phyloP scores from a whole-genome alignment of 64 coral and sea anemone species.

The Catalaphyllia jardinei region DNA sequence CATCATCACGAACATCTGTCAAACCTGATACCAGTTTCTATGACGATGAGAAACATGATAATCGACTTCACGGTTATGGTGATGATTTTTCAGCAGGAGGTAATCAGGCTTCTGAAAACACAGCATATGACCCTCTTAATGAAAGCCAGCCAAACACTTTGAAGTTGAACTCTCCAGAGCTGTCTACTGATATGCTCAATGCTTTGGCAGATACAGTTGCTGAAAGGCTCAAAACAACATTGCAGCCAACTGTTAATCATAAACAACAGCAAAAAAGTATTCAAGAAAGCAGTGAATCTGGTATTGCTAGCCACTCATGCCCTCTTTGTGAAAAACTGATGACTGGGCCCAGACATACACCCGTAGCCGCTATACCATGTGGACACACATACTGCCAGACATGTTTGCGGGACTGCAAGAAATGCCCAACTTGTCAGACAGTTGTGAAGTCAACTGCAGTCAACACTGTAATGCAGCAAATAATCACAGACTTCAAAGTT shows the following conservation, averaged over 20 bases:
- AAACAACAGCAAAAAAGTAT: constrained; percentile 21
- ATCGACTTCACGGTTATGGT: background rate
- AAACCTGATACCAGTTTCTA: constrained; percentile 8
- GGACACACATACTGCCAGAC: constrained; percentile 94
- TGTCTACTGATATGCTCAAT: constrained; percentile 71
- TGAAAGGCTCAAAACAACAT: constrained; percentile 50
- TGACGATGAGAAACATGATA: constrained; percentile 10
- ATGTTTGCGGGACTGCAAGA: constrained; percentile 78
- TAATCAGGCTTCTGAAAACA: background rate
- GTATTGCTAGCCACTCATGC: constrained; percentile 88
- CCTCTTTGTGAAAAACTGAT: constrained; percentile 79
- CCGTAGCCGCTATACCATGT: constrained; percentile 92
- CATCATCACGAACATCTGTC: constrained; percentile 14
- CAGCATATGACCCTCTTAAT: background rate
- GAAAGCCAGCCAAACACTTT: background rate
- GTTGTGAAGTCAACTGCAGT: constrained; percentile 82
- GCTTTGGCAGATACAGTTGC: constrained; percentile 76
- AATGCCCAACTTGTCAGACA: constrained; percentile 83
- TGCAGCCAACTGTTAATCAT: constrained; percentile 19
- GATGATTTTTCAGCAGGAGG: background rate
- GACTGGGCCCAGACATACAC: constrained; percentile 70
- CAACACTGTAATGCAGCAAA: constrained; percentile 89
- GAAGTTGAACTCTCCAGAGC: background rate
- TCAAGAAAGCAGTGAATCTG: constrained; percentile 41
- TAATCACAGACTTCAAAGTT: constrained; percentile 79